Evolutionary conservation across 2,888 invertebrate genomes (phyloP), one percentile per base, ranked within the genome.

Genomic region (Portevinia maculata): DNA sequence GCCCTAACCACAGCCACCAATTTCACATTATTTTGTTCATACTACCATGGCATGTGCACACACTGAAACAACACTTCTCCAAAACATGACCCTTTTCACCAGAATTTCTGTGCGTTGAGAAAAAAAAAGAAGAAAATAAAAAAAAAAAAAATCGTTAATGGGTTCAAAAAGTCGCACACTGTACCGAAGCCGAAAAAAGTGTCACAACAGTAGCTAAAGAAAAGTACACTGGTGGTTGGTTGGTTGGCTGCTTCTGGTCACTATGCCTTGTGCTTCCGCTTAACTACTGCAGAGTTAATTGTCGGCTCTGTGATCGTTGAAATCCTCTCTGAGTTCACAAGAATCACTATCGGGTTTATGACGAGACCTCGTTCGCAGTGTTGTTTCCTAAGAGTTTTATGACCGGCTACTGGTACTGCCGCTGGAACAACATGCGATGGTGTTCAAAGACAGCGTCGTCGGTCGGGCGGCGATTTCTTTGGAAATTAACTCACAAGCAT

Each of bases 161-260:
- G 81, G 76, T 76, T 83, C 81, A 83, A 67, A 70, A 83, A 83
- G 81, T 83, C 81, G 75, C 69, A 83, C 71, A 60, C 39, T 17
- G 60, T 44, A 44, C 48, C 50, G 19, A 55, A 59, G 41, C 32
- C 41, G 13, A 37, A 67, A 83, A 81, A 83, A 75, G 76, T 83
- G 81, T 83, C 81, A 83, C 81, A 83, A 83, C 81, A 83, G 81
- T 76, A 71, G 81, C 64, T n/a, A n/a, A n/a, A n/a, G n/a, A n/a
- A n/a, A 65, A 65, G 76, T 65, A 74, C 74, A 74, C n/a, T 39
- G 7, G 13, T 73, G 65, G 44, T 69, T 32, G 44, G 60, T 60
- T 60, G 57, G 48, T 65, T 59, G 44, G 9, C 59, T 39, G 53
- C 57, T 70, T 57, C 50, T 81, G 70, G 73, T 48, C 69, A 69